A percentile compares a stretch with the other conserved stretches of the same genome.
These are phyloP conservation scores for Mesochorus sp. DNA, from an alignment of 2,888 invertebrate species.

Conservation along the genomic window DNA sequence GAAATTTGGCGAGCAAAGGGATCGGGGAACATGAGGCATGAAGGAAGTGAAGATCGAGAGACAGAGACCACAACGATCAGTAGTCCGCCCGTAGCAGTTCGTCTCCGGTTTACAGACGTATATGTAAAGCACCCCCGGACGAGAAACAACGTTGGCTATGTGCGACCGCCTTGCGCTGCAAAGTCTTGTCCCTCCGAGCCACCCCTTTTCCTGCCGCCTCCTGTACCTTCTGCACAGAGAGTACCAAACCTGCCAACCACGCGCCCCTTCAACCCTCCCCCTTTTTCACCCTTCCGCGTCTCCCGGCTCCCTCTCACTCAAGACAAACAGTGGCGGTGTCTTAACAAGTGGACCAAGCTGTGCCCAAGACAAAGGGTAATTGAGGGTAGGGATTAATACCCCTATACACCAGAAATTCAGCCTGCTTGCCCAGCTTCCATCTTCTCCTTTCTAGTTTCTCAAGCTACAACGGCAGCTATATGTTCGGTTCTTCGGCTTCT, in stretches of 20 bases:
- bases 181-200: conserved; percentile 47
- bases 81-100: conserved; percentile 80
- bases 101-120: conserved; percentile 81
- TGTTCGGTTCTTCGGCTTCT: conserved; percentile 45
- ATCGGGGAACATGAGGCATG: conserved; percentile 45
- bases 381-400: conserved; percentile 82
- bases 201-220: conserved; percentile 52
- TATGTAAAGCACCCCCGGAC: conserved; percentile 80
- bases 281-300: conserved; percentile 37
- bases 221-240: conserved; percentile 62
- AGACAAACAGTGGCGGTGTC: conserved; percentile 83
- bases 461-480: conserved; percentile 15
- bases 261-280: conserved; percentile 43
- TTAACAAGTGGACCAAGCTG: conserved; percentile 83
- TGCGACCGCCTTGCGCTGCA: conserved; percentile 42
- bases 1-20: conserved; percentile 46
- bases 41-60: conserved; percentile 62
- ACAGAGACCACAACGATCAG: conserved; percentile 80
- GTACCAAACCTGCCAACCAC: conserved; percentile 48
- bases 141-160: conserved; percentile 76
- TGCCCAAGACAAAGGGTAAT: conserved; percentile 83
- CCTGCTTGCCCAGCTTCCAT: conserved; percentile 35
- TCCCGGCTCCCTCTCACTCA: conserved; percentile 74
- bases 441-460: conserved; percentile 51
- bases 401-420: conserved; percentile 79